Evolutionary conservation across 2,888 invertebrate species (phyloP).

Genomic region (Lumbricus terrestris): DNA sequence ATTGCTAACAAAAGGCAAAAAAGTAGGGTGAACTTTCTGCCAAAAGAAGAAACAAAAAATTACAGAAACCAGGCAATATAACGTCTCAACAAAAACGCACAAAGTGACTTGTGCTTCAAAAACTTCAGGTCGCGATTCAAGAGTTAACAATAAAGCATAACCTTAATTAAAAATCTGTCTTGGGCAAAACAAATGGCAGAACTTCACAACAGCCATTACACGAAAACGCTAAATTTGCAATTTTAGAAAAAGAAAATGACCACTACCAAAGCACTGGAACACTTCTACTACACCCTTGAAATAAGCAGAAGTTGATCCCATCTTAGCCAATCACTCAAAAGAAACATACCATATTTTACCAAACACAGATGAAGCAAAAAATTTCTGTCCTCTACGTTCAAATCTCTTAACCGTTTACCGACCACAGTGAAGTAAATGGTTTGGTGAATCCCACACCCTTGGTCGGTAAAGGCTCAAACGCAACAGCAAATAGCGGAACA

Average conservation of each 20-base stretch:
- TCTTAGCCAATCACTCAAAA: not conserved
- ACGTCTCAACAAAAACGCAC: not conserved
- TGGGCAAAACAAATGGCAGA: not conserved
- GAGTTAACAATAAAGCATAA: not conserved
- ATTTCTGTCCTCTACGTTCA: not conserved
- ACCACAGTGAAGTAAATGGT: too few relatives aligned
- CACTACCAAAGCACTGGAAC: not conserved
- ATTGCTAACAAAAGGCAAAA: not conserved
- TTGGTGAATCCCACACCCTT: too few relatives aligned
- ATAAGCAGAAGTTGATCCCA: not conserved
- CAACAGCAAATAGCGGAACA: not conserved
- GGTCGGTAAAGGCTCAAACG: too few relatives aligned
- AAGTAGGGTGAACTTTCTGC: not conserved
- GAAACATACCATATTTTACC: not conserved
- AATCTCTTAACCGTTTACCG: too few relatives aligned
- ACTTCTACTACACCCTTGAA: not conserved
- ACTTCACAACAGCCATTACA: not conserved
- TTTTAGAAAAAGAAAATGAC: not conserved
- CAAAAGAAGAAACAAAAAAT: not conserved
- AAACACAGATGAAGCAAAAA: not conserved
- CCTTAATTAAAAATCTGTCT: not conserved
- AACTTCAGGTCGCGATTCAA: not conserved
- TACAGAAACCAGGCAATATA: too few relatives aligned
- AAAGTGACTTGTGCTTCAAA: not conserved
- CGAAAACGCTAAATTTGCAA: not conserved